These are phyloP conservation scores for Bolinopsis microptera DNA, from an alignment of 37 sponge, comb jelly and placozoan genomes.

Conservation along the genomic window DNA sequence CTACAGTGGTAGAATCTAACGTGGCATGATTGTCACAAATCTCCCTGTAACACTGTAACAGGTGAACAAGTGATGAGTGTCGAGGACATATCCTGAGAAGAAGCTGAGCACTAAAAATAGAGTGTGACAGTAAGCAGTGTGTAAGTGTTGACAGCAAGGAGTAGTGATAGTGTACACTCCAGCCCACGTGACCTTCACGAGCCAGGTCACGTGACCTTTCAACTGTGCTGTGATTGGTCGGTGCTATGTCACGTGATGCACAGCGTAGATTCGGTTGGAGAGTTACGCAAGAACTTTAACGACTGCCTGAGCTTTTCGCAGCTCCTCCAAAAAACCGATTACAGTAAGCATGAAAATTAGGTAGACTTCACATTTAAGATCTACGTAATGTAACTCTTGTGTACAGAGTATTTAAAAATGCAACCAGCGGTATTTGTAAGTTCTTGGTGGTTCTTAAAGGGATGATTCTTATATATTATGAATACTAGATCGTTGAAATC, in stretches of 20 bases:
- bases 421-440: no score
- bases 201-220: not conserved
- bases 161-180: not conserved
- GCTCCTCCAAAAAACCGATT: not conserved
- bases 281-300: not conserved
- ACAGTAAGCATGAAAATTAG: not conserved
- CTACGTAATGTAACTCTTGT: not conserved
- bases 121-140: not conserved
- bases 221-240: not conserved
- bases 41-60: no score
- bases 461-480: no score
- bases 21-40: no score
- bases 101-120: not conserved
- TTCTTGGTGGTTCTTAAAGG: no score
- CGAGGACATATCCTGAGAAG: no score
- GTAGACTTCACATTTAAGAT: not conserved
- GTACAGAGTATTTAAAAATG: no score
- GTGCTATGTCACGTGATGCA: no score
- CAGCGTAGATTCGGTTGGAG: no score
- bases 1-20: no score
- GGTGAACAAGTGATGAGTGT: no score
- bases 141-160: not conserved
- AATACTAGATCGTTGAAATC: no score
- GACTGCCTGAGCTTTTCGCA: not conserved
- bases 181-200: not conserved